Conservation (phyloP, 1,140 invertebrate species). For the Hermatobates lingyangjiaoensis region DNA sequence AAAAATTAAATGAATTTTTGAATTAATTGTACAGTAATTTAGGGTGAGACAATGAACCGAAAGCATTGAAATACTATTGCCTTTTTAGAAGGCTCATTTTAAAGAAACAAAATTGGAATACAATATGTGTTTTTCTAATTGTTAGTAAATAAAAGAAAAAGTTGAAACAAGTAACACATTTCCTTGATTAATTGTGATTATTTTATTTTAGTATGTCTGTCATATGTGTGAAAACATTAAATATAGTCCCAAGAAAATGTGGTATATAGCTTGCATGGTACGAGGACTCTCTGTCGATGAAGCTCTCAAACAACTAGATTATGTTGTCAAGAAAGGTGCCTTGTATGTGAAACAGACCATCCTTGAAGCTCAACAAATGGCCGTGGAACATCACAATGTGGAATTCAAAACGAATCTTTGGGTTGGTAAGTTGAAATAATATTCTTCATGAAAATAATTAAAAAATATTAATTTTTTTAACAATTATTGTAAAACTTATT, state of each 20-base stretch:
- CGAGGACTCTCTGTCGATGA: slow-evolving; percentile 85
- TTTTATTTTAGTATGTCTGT: slow-evolving; percentile 57
- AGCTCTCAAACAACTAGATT: slow-evolving; percentile 74
- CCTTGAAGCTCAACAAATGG: slow-evolving; percentile 72
- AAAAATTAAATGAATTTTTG: not conserved
- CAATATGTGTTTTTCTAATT: not conserved
- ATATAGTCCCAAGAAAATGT: slow-evolving; percentile 79
- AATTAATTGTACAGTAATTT: not conserved
- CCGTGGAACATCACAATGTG: slow-evolving; percentile 76
- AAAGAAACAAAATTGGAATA: not conserved
- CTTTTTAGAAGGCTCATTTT: not conserved
- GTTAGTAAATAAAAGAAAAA: not conserved
- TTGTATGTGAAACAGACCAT: slow-evolving; percentile 56
- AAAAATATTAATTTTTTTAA: no score
- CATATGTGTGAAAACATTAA: slow-evolving; percentile 67
- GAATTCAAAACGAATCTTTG: slow-evolving; percentile 91
- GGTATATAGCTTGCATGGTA: slow-evolving; percentile 71
- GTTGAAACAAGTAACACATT: not conserved
- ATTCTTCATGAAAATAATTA: not conserved
- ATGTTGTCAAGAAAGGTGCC: slow-evolving; percentile 68
- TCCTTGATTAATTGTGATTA: not conserved
- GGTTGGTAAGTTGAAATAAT: slow-evolving; percentile 69
- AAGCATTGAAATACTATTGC: not conserved
- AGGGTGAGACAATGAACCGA: no score
- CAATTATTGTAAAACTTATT: no score